These are phyloP conservation scores for Dryobota labecula DNA, from an alignment of 2,888 invertebrate genomes.

Conservation along the genomic window DNA sequence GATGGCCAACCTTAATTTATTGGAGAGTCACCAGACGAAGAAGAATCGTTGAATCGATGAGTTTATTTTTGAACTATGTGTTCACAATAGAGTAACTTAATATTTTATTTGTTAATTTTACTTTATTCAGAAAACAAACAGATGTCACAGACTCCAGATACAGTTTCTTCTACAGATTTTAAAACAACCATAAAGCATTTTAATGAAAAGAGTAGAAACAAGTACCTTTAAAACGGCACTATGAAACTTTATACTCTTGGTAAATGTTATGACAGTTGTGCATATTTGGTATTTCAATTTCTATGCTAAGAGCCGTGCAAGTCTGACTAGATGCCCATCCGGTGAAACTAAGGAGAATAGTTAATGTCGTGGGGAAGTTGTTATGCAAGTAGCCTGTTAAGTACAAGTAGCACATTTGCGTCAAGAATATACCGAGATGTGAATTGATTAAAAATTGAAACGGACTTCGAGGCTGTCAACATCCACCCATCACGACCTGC, in stretches of 20 bases:
- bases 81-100: too few species aligned
- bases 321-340: conserved; percentile 54
- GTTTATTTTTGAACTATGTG: background rate
- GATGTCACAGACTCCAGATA: background rate
- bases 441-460: conserved; percentile 35
- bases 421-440: conserved; percentile 39
- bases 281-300: conserved; percentile 47
- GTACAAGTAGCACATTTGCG: conserved; percentile 29
- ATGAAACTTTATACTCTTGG: background rate
- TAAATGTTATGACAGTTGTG: conserved; percentile 35
- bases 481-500: conserved; percentile 41
- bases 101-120: too few species aligned
- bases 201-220: background rate
- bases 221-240: background rate
- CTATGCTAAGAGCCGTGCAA: conserved; percentile 29
- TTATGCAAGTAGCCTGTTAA: conserved; percentile 22
- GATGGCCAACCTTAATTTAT: background rate
- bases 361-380: conserved; percentile 40
- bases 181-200: background rate
- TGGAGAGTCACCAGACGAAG: background rate
- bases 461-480: conserved; percentile 43
- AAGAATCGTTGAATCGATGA: background rate
- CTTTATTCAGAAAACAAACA: background rate
- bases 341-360: conserved; percentile 58
- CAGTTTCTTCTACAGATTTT: background rate